Percentiles rank a stretch among this genome's conserved stretches.
phyloP scores from a whole-genome alignment of 2,888 invertebrate species.

The Mimas tiliae region DNA sequence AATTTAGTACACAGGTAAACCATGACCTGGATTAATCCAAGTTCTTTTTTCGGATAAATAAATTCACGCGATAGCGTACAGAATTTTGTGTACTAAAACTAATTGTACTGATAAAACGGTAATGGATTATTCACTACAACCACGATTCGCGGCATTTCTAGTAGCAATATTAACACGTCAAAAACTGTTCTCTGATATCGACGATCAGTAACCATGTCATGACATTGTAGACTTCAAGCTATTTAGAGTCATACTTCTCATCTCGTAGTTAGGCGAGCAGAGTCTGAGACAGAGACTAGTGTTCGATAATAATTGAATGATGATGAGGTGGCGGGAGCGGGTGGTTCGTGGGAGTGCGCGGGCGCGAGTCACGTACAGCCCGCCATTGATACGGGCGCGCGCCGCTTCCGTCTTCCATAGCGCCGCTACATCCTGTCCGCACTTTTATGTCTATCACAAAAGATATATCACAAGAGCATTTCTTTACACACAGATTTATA shows the following conservation, averaged over 20 bases:
- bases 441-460: constrained; percentile 46
- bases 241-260: neutral
- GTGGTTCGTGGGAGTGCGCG: constrained; percentile 34
- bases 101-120: too few relatives aligned
- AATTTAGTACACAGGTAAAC: too few relatives aligned
- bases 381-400: constrained; percentile 70
- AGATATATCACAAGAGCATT: constrained; percentile 28
- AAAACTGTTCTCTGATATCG: too few relatives aligned
- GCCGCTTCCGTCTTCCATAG: constrained; percentile 73
- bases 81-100: too few relatives aligned
- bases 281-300: neutral
- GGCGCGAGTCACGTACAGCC: constrained; percentile 58
- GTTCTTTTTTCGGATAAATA: too few relatives aligned
- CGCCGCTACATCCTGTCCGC: constrained; percentile 77
- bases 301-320: constrained; percentile 42
- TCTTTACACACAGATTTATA: constrained; percentile 29
- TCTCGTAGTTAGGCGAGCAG: neutral
- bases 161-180: too few relatives aligned
- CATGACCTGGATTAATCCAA: too few relatives aligned
- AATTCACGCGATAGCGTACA: too few relatives aligned
- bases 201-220: too few relatives aligned
- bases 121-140: too few relatives aligned
- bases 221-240: neutral
- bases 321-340: constrained; percentile 52
- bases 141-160: too few relatives aligned